Evolutionary conservation across 2,888 invertebrate species (phyloP).

Genomic region (Micoletzkya japonica): DNA sequence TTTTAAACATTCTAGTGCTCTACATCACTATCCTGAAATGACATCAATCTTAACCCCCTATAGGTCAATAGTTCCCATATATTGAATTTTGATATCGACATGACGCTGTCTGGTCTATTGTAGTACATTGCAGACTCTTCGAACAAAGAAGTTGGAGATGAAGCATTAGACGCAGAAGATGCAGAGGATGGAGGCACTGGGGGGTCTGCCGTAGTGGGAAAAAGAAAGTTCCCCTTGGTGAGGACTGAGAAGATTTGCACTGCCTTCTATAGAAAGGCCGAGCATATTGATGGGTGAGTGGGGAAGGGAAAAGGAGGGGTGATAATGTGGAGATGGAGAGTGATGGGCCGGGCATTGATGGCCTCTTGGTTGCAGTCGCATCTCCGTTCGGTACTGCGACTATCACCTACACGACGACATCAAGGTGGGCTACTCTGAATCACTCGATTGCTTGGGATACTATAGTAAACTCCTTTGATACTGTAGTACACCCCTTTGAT

Average conservation of each 20-base stretch:
- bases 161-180: neutral
- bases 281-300: conserved; percentile 41
- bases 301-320: too few relatives aligned
- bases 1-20: too few relatives aligned
- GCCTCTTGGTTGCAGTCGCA: conserved; percentile 34
- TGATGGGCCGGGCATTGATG: neutral
- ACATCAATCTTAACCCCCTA: too few relatives aligned
- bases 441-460: too few relatives aligned
- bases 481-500: neutral
- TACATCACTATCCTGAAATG: too few relatives aligned
- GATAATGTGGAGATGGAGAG: neutral
- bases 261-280: conserved; percentile 47
- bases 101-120: too few relatives aligned
- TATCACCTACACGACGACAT: conserved; percentile 49
- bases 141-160: too few relatives aligned
- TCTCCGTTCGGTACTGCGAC: conserved; percentile 50
- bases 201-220: neutral
- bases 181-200: neutral
- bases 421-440: neutral
- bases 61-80: too few relatives aligned
- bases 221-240: conserved; percentile 24
- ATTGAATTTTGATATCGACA: too few relatives aligned
- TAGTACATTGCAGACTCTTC: too few relatives aligned
- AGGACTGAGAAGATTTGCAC: conserved; percentile 46
- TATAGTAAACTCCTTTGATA: neutral